Percentiles rank a stretch among this genome's conserved stretches.
Evolutionary conservation across 2,888 invertebrate species (phyloP).

Genomic region (Noctua janthina): DNA sequence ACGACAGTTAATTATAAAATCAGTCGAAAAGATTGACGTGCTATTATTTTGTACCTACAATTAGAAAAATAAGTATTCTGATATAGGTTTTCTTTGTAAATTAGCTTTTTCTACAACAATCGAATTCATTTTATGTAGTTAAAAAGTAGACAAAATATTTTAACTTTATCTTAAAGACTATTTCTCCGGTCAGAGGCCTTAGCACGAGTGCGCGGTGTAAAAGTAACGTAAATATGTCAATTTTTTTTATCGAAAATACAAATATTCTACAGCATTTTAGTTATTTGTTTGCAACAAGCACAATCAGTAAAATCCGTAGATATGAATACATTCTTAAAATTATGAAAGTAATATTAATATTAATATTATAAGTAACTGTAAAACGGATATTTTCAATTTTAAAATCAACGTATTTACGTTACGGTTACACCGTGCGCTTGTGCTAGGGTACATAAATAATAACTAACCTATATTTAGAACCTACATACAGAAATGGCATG

Average conservation of each 20-base stretch:
- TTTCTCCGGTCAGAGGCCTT: background rate
- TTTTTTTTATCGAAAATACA: too few relatives aligned
- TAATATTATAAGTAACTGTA: too few relatives aligned
- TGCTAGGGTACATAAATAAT: background rate
- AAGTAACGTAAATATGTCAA: too few relatives aligned
- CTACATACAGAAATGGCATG: constrained; percentile 3
- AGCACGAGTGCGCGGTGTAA: too few relatives aligned
- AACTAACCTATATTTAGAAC: background rate
- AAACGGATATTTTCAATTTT: too few relatives aligned
- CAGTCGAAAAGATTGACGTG: constrained; percentile 2
- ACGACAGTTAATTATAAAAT: constrained; percentile 10
- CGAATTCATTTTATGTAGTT: background rate
- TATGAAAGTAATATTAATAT: too few relatives aligned
- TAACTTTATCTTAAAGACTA: background rate
- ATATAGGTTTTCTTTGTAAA: background rate
- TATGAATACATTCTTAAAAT: too few relatives aligned
- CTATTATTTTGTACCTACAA: background rate
- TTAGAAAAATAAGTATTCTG: background rate
- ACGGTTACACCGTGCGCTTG: too few relatives aligned
- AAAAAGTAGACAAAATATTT: background rate
- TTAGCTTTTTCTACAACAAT: background rate
- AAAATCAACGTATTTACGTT: too few relatives aligned
- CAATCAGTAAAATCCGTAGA: too few relatives aligned
- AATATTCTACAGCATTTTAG: too few relatives aligned
- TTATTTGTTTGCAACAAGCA: too few relatives aligned